phyloP scores from a whole-genome alignment of 2,888 invertebrate genomes.

The Monopis laevigella region DNA sequence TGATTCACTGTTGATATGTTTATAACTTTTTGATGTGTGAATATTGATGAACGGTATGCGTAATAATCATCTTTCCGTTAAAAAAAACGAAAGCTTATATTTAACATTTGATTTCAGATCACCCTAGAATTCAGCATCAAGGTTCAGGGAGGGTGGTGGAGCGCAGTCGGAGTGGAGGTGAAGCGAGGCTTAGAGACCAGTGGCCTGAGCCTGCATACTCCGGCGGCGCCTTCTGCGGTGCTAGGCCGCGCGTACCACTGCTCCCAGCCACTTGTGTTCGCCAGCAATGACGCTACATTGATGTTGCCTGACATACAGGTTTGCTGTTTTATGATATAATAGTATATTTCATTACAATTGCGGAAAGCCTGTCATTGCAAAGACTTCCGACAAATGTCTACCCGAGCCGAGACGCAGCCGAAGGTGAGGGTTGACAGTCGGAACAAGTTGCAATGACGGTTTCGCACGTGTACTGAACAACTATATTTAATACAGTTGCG shows the following conservation, averaged over 20 bases:
- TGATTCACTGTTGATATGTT: too few species aligned
- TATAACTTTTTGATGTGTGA: too few species aligned
- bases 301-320: constrained; percentile 63
- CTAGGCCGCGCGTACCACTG: constrained; percentile 66
- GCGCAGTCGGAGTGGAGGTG: constrained; percentile 64
- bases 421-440: too few species aligned
- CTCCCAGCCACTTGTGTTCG: constrained; percentile 55
- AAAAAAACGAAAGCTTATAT: too few species aligned
- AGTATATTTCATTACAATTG: too few species aligned
- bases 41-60: too few species aligned
- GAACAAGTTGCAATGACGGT: too few species aligned
- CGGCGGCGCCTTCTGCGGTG: constrained; percentile 51
- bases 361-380: neutral
- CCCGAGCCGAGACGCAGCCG: too few species aligned
- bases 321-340: too few species aligned
- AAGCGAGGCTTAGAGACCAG: constrained; percentile 48
- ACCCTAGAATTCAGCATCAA: constrained; percentile 67
- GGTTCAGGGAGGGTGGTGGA: constrained; percentile 60
- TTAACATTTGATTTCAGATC: constrained; percentile 45
- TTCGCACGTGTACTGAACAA: too few species aligned
- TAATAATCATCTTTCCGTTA: too few species aligned
- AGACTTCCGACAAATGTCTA: neutral
- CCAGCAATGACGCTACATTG: constrained; percentile 52
- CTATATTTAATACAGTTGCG: too few species aligned
- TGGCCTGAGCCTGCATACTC: constrained; percentile 43